Evolutionary conservation across 1,140 invertebrate species (phyloP).

Genomic region (Eumeta japonica): DNA sequence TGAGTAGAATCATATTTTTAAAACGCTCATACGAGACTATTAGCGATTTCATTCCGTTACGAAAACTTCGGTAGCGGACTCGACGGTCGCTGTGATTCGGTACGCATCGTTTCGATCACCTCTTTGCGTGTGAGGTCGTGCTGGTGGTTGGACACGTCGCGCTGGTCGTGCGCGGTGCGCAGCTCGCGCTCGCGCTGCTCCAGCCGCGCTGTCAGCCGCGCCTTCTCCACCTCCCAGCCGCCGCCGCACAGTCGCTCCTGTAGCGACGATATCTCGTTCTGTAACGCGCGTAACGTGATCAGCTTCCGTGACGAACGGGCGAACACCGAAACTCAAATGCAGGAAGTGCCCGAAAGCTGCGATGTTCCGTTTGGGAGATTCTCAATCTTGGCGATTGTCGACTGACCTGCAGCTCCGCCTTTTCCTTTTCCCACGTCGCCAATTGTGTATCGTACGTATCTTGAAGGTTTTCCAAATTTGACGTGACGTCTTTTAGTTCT

Average conservation of each 20-base stretch:
- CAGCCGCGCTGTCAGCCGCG: constrained; percentile 66
- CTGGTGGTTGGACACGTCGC: constrained; percentile 61
- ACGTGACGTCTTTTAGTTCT: constrained; percentile 62
- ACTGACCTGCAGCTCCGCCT: constrained; percentile 66
- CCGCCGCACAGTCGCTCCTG: constrained; percentile 63
- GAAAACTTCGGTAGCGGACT: not conserved
- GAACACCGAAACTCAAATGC: too few species aligned
- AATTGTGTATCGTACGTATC: constrained; percentile 69
- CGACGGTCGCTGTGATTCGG: not conserved
- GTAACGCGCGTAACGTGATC: constrained; percentile 22
- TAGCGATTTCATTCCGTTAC: too few species aligned
- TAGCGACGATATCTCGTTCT: constrained; percentile 67
- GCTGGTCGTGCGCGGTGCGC: constrained; percentile 70
- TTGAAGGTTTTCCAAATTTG: constrained; percentile 67
- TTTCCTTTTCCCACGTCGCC: constrained; percentile 75
- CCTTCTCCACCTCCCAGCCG: constrained; percentile 64
- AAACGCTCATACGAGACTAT: too few species aligned
- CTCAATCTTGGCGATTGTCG: too few species aligned
- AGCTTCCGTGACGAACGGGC: constrained; percentile 4
- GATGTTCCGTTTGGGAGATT: too few species aligned
- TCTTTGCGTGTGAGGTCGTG: constrained; percentile 45
- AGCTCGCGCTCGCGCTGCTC: constrained; percentile 76
- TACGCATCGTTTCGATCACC: constrained; percentile 17
- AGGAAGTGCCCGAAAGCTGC: too few species aligned
- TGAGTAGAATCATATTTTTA: too few species aligned